A percentile compares a stretch with the other conserved stretches of the same genome.
These are phyloP conservation scores for Etheostoma cragini DNA, from an alignment of 2,113 vertebrate genomes.

Conservation along the genomic window DNA sequence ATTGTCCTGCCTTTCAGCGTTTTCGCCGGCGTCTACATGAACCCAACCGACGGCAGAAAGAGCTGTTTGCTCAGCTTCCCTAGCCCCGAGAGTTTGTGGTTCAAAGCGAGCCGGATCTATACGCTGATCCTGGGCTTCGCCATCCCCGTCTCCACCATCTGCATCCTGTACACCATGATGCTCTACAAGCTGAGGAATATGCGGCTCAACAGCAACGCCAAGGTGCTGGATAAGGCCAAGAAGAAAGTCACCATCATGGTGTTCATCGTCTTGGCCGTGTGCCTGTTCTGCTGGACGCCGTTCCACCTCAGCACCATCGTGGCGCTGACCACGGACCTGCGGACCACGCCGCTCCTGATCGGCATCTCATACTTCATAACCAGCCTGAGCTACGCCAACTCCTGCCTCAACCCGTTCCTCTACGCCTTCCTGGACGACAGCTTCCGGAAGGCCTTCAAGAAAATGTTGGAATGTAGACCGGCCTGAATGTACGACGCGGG, in stretches of 20 bases:
- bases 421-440: slow-evolving; percentile 92
- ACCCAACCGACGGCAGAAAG: slow-evolving; percentile 82
- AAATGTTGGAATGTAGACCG: slow-evolving; percentile 86
- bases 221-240: slow-evolving; percentile 92
- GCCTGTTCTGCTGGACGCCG: slow-evolving; percentile 93
- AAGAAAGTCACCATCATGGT: slow-evolving; percentile 92
- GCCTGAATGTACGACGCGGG: slow-evolving; percentile 67
- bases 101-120: slow-evolving; percentile 91
- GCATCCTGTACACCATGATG: slow-evolving; percentile 90
- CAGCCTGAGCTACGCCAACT: slow-evolving; percentile 93
- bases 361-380: slow-evolving; percentile 91
- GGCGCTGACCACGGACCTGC: slow-evolving; percentile 90
- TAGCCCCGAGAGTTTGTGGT: slow-evolving; percentile 88
- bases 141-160: slow-evolving; percentile 91
- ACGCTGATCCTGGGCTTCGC: slow-evolving; percentile 90
- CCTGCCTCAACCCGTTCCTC: slow-evolving; percentile 91
- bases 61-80: slow-evolving; percentile 93
- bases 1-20: slow-evolving; percentile 90
- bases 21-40: slow-evolving; percentile 87
- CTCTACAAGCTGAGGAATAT: slow-evolving; percentile 89
- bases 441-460: slow-evolving; percentile 90
- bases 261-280: slow-evolving; percentile 90
- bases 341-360: slow-evolving; percentile 88
- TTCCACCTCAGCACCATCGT: slow-evolving; percentile 93
- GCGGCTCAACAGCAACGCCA: slow-evolving; percentile 88